Evolutionary conservation across 2,888 invertebrate species (phyloP), one percentile per base, ranked within the genome.

Genomic region (Arge pagana): DNA sequence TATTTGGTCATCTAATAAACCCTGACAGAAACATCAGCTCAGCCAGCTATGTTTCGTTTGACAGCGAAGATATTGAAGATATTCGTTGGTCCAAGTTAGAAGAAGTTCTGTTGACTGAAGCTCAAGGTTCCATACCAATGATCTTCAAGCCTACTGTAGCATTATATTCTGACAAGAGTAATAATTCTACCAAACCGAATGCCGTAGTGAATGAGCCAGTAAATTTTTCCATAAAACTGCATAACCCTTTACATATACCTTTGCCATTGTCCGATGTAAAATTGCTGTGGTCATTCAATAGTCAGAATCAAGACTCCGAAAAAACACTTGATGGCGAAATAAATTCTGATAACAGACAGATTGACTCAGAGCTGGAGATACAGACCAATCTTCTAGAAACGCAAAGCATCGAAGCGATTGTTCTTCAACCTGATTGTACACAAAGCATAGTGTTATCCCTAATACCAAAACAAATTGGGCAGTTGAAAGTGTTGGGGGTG

Each of bases 161-260:
- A 58, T 79, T 93, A 48, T 89, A 89, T 69, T 87, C 85, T 0
- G 81, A 82, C 58, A 80, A 80, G 51, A 85, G 85, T 51, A 85
- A 88, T 56, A 85, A 85, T 60, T 79, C 77, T 39, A 77, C 79
- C 41, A 84, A 83, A 65, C 89, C 93, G 2, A 78, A 87, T 16
- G 87, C 87, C 7, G 85, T 91, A 40, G 83, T 90, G 62, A 87
- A 88, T 72, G 95, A 96, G 74, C 89, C 90, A 0, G 86, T 95
- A 48, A 87, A 88, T 74, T 81, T 95, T 48, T 86, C 87, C 31
- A 80, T 95, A 19, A 83, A 85, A 48, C 79, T 96, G 57, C 81
- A 82, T 59, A 93, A 93, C 77, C 88, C 89, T 0, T 76, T 93
- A 43, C 85, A 88, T 68, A 85, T 93, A 57, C 78, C 85, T 1